Evolutionary conservation across 2,797 vertebrate genomes (phyloP), one percentile per base, ranked within the genome.

Genomic region (Staurois parvus): DNA sequence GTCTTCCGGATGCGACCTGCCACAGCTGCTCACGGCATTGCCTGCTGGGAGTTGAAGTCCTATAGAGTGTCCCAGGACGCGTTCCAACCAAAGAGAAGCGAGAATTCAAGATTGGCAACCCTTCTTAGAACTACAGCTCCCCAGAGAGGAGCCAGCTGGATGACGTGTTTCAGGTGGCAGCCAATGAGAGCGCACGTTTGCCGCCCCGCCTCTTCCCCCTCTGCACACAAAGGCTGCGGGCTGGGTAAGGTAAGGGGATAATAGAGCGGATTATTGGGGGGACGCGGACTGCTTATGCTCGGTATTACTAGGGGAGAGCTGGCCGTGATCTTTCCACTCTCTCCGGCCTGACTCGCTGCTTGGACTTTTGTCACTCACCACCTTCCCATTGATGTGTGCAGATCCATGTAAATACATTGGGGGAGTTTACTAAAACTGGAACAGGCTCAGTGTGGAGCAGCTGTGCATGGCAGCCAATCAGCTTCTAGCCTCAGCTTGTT

Each of bases 211-310:
- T 72, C 72, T 68, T 85, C 64, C 72, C 69, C 72, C 59, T 81
- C 21, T 48, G 21, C 30, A 81, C 77, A 81, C 77, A 85, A 85
- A 85, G 78, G 77, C 84, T 81, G 64, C 62, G 30, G 70, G 77
- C 72, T 85, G 64, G 40, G 8, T 1, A 68, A 85, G 84, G 84
- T 85, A 81, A 81, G 78, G 26, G 32, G 19, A 2, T 2, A 48
- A 5, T 29, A 13, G 6, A 12, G 26, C 48, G 40, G 48, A 12
- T 10, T 45, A 13, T 45, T 28, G 12, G 1, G 30, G 56, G 78
- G 42, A 26, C 4, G n/a, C 24, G 19, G 37, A 24, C 12, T 19
- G 21, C 21, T 11, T 24, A n/a, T 24, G 21, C 7, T 26, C n/a
- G 8, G 0, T 64, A 1, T 64, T 24, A 9, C n/a, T 5, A 26